phyloP scores from a whole-genome alignment of 2,113 vertebrate species.

The Menidia beryllina region DNA sequence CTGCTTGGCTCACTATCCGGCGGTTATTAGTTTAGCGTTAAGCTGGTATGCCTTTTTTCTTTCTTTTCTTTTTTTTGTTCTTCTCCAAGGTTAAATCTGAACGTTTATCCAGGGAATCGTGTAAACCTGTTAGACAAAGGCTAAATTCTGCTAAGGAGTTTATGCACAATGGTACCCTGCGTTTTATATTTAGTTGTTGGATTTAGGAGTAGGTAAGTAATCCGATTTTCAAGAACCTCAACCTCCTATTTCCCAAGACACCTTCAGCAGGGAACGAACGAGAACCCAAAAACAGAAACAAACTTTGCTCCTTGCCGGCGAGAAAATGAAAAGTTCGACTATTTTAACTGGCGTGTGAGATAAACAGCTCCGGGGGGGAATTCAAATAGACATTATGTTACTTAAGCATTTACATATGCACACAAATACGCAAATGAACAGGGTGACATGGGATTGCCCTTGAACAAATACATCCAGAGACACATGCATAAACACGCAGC shows the following conservation, averaged over 20 bases:
- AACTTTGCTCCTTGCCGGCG: conserved; percentile 55
- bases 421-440: conserved; percentile 41
- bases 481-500: conserved; percentile 77
- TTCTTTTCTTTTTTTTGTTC: conserved; percentile 34
- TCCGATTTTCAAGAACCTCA: conserved; percentile 69
- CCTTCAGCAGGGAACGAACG: conserved; percentile 57
- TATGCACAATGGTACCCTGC: conserved; percentile 5
- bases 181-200: conserved; percentile 30
- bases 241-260: conserved; percentile 50
- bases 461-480: conserved; percentile 72
- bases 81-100: conserved; percentile 34
- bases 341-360: conserved; percentile 63
- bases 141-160: conserved; percentile 39
- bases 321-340: conserved; percentile 68
- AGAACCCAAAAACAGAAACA: conserved; percentile 59
- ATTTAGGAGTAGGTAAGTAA: conserved; percentile 47
- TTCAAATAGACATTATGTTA: conserved; percentile 60
- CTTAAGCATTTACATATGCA: conserved; percentile 71
- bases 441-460: conserved; percentile 63
- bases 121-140: conserved; percentile 55
- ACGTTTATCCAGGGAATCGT: conserved; percentile 42
- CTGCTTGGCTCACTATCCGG: conserved; percentile 48
- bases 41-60: conserved; percentile 52
- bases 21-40: conserved; percentile 48
- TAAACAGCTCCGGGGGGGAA: conserved; percentile 56